Conservation (phyloP, 2,888 invertebrate species). For the Tetranychus truncatus region DNA sequence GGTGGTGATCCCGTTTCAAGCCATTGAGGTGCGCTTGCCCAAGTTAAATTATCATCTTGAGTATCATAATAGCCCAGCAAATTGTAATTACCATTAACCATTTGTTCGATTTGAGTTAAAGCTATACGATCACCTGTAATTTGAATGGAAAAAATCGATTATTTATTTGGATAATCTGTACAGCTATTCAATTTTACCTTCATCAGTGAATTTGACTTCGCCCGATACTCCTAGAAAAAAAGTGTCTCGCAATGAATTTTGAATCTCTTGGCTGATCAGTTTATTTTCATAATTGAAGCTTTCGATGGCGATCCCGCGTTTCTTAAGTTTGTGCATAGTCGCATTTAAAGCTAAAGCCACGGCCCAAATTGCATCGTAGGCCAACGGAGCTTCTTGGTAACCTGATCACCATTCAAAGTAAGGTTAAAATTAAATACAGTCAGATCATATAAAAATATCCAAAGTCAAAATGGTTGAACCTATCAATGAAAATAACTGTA, state of each 20-base stretch:
- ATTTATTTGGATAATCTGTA: neutral
- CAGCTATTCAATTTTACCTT: slow-evolving; percentile 38
- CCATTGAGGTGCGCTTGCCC: slow-evolving; percentile 79
- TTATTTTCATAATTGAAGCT: slow-evolving; percentile 91
- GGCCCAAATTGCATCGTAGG: slow-evolving; percentile 96
- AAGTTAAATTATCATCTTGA: slow-evolving; percentile 80
- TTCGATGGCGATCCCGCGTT: slow-evolving; percentile 62
- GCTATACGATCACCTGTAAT: slow-evolving; percentile 91
- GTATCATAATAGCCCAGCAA: slow-evolving; percentile 91
- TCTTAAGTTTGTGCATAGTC: slow-evolving; percentile 69
- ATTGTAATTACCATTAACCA: slow-evolving; percentile 80
- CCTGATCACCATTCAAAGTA: neutral
- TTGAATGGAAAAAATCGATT: slow-evolving; percentile 48
- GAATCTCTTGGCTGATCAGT: slow-evolving; percentile 35
- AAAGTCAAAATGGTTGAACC: too few relatives aligned
- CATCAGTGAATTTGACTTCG: slow-evolving; percentile 76
- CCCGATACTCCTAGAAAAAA: slow-evolving; percentile 90
- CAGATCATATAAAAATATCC: too few relatives aligned
- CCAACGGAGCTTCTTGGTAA: slow-evolving; percentile 69
- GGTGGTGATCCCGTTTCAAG: slow-evolving; percentile 63
- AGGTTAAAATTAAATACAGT: neutral
- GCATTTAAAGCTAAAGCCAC: slow-evolving; percentile 93
- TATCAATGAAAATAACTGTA: neutral
- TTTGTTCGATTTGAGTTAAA: slow-evolving; percentile 91
- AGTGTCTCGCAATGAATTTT: slow-evolving; percentile 38